These are phyloP conservation scores for Eupithecia abbreviata DNA, from an alignment of 2,888 invertebrate species.

Conservation along the genomic window DNA sequence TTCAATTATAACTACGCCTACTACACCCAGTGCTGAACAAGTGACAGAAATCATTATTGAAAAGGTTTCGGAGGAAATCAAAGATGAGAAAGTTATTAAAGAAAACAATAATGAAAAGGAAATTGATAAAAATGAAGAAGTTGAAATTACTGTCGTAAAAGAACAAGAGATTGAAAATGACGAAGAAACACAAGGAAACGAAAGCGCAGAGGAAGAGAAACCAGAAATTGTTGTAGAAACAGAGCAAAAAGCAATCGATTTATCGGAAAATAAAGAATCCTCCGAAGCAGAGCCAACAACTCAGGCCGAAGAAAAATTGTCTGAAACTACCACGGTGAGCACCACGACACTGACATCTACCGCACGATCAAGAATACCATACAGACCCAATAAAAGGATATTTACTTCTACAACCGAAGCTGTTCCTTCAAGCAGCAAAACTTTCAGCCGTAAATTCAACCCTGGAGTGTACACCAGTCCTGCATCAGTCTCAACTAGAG, in stretches of 20 bases:
- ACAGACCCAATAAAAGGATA: conserved; percentile 70
- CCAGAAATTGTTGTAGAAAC: conserved; percentile 57
- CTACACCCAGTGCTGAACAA: conserved; percentile 39
- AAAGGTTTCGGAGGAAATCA: conserved; percentile 35
- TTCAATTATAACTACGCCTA: conserved; percentile 26
- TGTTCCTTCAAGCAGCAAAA: conserved; percentile 67
- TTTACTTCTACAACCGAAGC: conserved; percentile 76
- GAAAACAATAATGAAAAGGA: conserved; percentile 16
- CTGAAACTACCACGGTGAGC: conserved; percentile 65
- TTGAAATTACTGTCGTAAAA: conserved; percentile 28
- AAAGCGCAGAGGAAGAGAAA: conserved; percentile 41
- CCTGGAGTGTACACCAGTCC: conserved; percentile 79
- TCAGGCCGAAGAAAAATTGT: conserved; percentile 44
- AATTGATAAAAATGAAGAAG: conserved; percentile 23
- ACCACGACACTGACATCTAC: conserved; percentile 57
- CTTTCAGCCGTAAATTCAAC: conserved; percentile 79
- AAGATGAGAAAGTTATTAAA: conserved; percentile 26
- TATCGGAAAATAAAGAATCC: conserved; percentile 56
- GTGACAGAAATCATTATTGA: conserved; percentile 41
- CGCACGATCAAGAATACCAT: conserved; percentile 68
- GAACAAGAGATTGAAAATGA: conserved; percentile 15
- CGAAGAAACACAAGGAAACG: conserved; percentile 10
- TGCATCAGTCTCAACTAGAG: conserved; percentile 62
- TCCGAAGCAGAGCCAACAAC: conserved; percentile 46
- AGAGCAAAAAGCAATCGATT: conserved; percentile 56